Evolutionary conservation across 1,140 invertebrate species (phyloP), one percentile per base, ranked within the genome.

Genomic region (Drosophila trapezifrons): DNA sequence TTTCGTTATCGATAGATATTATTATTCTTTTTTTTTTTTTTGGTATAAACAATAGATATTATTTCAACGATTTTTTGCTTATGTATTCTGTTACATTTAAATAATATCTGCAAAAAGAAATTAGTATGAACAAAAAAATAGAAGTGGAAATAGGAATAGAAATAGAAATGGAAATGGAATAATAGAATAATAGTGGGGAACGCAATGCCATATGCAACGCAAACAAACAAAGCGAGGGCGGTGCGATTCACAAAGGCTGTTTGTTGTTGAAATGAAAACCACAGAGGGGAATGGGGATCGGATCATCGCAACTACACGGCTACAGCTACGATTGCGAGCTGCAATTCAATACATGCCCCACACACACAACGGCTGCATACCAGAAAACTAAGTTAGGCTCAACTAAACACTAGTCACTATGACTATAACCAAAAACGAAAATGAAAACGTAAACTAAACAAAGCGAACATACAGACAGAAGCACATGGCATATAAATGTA

Each of bases 51-150:
- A 67, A 69, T 60, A 77, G 62, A 76, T 75, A 76, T 54, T 77
- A 77, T 63, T 70, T 58, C 52, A 71, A 71, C 69, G 52, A 32
- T 72, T 63, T 78, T 65, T 72, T 78, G 54, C 54, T 78, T 78
- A 66, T 73, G 55, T 79, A 67, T 72, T 60, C 72, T 64, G 78
- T 89, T 80, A 83, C 77, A 75, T 87, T 90, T 90, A 90, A 90
- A 87, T 90, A 90, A 90, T 87, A 90, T 90, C 87, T 90, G 87
- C 74, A 90, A 90, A 66, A 84, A 90, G 80, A 90, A 90, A 80
- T 80, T 80, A 80, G 87, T 86, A 80, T 76, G 79, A 77, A 87
- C 70, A 83, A 76, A 89, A 51, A 83, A 59, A 80, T 63, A 65
- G 54, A 76, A 77, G 70, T 60, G 58, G 73, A 74, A 69, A 46